These are phyloP conservation scores for Dichetophora obliterata DNA, from an alignment of 2,888 invertebrate species.

Conservation along the genomic window DNA sequence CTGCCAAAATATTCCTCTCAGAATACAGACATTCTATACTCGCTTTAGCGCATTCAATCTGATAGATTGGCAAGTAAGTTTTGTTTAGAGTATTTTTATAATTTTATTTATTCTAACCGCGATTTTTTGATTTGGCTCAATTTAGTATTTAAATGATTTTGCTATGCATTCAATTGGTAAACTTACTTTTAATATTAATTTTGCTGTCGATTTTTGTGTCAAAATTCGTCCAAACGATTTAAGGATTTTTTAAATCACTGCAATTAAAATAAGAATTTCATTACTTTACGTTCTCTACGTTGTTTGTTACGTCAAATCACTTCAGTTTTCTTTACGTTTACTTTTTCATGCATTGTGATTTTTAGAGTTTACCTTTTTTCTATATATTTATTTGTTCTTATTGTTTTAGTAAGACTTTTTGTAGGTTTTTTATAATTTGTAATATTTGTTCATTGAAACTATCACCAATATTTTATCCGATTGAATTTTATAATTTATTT, in stretches of 20 bases:
- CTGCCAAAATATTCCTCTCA: no score
- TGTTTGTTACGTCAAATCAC: constrained; percentile 33
- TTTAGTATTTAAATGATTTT: no score
- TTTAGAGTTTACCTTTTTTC: constrained; percentile 5
- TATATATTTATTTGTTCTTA: background rate
- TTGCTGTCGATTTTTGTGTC: background rate
- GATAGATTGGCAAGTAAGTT: no score
- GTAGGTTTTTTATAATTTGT: background rate
- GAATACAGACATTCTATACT: no score
- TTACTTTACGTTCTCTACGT: constrained; percentile 19
- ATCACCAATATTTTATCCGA: constrained; percentile 12
- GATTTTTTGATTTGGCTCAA: no score
- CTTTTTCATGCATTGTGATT: constrained; percentile 6
- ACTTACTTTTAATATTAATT: background rate
- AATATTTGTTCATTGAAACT: constrained; percentile 3
- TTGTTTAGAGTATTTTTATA: no score
- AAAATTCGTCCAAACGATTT: background rate
- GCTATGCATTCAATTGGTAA: background rate
- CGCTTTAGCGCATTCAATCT: no score
- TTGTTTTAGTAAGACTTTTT: background rate
- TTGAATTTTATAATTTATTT: constrained; percentile 30
- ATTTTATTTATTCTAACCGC: no score
- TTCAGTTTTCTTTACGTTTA: constrained; percentile 22
- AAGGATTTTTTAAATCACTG: background rate
- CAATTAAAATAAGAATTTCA: constrained; percentile 23